These are phyloP conservation scores for Atrina japonica DNA, from an alignment of 2,888 invertebrate genomes.

Conservation along the genomic window DNA sequence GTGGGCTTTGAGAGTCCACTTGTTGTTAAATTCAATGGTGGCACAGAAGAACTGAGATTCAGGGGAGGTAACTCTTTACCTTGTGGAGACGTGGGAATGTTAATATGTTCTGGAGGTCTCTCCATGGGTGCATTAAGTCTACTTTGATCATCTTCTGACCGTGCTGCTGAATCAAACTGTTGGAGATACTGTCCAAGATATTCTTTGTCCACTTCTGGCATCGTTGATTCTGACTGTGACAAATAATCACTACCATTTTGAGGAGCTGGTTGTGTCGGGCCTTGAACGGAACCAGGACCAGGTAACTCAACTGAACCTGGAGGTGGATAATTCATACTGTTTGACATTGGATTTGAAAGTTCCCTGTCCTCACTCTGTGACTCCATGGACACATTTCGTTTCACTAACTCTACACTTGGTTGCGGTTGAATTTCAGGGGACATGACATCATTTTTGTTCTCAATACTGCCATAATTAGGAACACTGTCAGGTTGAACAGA, in stretches of 20 bases:
- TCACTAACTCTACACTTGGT: conserved; percentile 13
- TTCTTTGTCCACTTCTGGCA: conserved; percentile 72
- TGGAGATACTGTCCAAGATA: conserved; percentile 75
- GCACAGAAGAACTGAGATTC: conserved; percentile 43
- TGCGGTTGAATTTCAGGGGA: conserved; percentile 17
- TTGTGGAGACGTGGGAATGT: conserved; percentile 35
- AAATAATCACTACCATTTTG: conserved; percentile 41
- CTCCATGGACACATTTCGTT: conserved; percentile 3
- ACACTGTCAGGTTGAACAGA: conserved; percentile 36
- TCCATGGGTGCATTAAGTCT: conserved; percentile 43
- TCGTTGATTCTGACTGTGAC: conserved; percentile 48
- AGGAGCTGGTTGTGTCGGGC: conserved; percentile 49
- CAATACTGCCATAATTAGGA: conserved; percentile 35
- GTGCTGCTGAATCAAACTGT: conserved; percentile 55
- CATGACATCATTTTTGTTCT: conserved; percentile 28
- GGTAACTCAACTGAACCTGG: conserved; percentile 26
- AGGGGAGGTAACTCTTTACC: conserved; percentile 43
- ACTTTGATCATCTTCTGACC: conserved; percentile 50
- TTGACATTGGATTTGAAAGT: conserved; percentile 28
- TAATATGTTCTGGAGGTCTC: conserved; percentile 32
- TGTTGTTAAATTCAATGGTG: conserved; percentile 44
- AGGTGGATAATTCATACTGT: conserved; percentile 21
- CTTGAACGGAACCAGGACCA: conserved; percentile 17
- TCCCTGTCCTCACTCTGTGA: conserved; percentile 24
- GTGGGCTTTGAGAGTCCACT: conserved; percentile 61